phyloP scores from a whole-genome alignment of 1,140 invertebrate genomes.

The Drusus annulatus region DNA sequence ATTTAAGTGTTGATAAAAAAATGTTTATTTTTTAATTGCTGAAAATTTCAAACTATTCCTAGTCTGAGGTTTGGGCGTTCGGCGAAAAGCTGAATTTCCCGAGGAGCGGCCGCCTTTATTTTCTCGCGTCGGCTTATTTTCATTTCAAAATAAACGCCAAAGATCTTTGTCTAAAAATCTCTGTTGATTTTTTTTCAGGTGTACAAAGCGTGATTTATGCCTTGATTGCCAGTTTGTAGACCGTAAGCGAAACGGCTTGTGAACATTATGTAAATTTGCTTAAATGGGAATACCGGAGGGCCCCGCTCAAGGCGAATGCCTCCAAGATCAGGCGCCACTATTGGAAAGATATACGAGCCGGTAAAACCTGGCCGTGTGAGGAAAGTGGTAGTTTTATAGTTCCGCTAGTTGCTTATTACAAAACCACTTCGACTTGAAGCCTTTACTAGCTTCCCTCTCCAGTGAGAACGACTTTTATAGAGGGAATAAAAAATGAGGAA shows the following conservation, averaged over 20 bases:
- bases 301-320: conserved; percentile 11
- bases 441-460: neutral
- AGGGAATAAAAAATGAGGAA: neutral
- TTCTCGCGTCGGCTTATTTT: neutral
- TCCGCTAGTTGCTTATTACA: too few species aligned
- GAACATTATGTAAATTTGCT: conserved; percentile 55
- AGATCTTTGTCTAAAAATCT: conserved; percentile 4
- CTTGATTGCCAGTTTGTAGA: conserved; percentile 53
- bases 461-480: neutral
- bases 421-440: neutral
- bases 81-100: neutral
- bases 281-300: conserved; percentile 30
- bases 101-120: too few species aligned
- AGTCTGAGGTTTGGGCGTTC: neutral
- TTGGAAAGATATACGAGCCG: neutral
- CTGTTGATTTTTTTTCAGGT: conserved; percentile 44
- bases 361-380: too few species aligned
- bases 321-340: neutral
- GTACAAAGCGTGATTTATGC: conserved; percentile 49
- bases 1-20: too few species aligned
- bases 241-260: conserved; percentile 55
- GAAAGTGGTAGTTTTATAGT: too few species aligned
- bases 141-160: conserved; percentile 3
- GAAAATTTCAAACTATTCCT: neutral
- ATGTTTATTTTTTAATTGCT: too few species aligned